A percentile compares a stretch with the other conserved stretches of the same genome.
Evolutionary conservation across 2,888 invertebrate species (phyloP).

Genomic region (Hartigia nigra): DNA sequence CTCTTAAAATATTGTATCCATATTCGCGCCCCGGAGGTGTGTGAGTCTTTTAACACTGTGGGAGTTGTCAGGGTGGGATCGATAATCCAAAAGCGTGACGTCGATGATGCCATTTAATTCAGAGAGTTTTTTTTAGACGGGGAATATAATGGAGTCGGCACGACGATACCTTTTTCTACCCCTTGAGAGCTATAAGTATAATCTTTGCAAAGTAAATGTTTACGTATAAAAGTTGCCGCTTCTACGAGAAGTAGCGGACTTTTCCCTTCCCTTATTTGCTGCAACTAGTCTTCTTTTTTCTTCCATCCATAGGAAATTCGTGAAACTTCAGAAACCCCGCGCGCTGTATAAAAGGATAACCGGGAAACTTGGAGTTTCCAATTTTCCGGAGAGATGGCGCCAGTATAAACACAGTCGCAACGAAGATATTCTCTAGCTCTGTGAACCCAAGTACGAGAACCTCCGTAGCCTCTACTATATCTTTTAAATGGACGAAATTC

Average conservation of each 20-base stretch:
- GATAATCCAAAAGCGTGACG: background rate
- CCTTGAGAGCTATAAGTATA: background rate
- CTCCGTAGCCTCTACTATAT: background rate
- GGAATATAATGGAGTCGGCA: background rate
- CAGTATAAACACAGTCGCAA: background rate
- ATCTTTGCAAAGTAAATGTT: background rate
- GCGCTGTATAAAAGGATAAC: background rate
- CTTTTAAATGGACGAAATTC: background rate
- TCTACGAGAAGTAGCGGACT: background rate
- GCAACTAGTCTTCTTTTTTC: background rate
- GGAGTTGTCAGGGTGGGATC: background rate
- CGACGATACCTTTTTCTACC: background rate
- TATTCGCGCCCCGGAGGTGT: slow-evolving; percentile 2
- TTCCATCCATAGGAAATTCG: background rate
- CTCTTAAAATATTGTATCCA: slow-evolving; percentile 41
- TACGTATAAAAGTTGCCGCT: background rate
- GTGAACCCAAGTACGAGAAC: background rate
- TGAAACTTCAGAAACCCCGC: background rate
- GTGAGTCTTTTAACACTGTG: background rate
- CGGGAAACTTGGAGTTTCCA: background rate
- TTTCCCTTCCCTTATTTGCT: background rate
- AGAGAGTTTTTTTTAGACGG: background rate
- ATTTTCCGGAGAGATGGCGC: slow-evolving; percentile 7
- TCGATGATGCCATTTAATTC: background rate
- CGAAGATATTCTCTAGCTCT: background rate